Evolutionary conservation across 2,797 vertebrate genomes (phyloP).

Genomic region (Dendrocincla tyrannina): DNA sequence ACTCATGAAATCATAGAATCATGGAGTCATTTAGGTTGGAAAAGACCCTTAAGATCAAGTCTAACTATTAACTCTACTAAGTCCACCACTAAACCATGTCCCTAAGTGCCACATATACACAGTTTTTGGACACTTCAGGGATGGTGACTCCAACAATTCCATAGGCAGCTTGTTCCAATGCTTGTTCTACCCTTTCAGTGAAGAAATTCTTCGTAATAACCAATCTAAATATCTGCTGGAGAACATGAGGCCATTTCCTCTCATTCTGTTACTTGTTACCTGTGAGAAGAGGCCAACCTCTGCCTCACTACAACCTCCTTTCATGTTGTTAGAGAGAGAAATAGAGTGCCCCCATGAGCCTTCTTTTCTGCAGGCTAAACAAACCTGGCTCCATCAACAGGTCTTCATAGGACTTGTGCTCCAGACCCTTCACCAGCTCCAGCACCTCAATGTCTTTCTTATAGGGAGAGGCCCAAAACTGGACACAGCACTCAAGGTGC

Average conservation of each 20-base stretch:
- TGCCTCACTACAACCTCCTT: rapidly evolving
- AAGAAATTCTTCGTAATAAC: background rate
- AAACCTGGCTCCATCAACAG: background rate
- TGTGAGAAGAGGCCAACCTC: background rate
- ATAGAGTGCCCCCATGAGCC: background rate
- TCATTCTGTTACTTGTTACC: background rate
- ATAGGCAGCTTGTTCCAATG: background rate
- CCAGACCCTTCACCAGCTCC: background rate
- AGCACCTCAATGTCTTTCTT: background rate
- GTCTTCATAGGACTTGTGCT: background rate
- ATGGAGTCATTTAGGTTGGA: background rate
- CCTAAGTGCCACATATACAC: rapidly evolving
- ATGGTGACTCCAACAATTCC: background rate
- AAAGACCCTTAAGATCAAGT: background rate
- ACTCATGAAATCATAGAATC: background rate
- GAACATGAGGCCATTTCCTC: background rate
- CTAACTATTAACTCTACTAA: background rate
- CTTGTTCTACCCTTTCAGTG: background rate
- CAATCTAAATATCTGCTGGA: background rate
- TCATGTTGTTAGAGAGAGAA: rapidly evolving
- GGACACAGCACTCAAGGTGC: rapidly evolving
- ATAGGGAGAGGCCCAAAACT: background rate
- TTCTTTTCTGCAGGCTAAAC: background rate
- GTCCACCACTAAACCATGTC: background rate
- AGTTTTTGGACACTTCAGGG: background rate